Conservation (phyloP, 2,888 invertebrate genomes). For the Andrena flavipes region DNA sequence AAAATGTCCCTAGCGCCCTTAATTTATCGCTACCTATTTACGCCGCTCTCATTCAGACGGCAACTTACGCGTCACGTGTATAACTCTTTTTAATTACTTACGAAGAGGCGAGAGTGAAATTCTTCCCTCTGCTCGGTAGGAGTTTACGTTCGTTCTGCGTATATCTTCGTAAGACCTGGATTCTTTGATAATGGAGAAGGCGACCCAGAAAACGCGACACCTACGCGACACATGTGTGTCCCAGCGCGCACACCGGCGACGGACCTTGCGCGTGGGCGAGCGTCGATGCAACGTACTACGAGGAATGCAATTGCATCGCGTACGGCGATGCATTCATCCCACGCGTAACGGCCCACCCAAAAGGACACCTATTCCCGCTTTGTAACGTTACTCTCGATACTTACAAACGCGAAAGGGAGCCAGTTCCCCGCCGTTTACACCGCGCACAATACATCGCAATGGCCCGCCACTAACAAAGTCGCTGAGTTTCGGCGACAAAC, state of each 20-base stretch:
- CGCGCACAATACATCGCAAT: slow-evolving; percentile 5
- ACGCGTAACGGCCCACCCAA: slow-evolving; percentile 50
- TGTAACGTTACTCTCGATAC: slow-evolving; percentile 39
- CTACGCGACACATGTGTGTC: slow-evolving; percentile 17
- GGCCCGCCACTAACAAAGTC: neutral
- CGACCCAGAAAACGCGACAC: slow-evolving; percentile 66
- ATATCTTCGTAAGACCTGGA: slow-evolving; percentile 50
- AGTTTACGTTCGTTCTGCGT: slow-evolving; percentile 60
- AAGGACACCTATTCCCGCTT: slow-evolving; percentile 36
- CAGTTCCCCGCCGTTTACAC: neutral
- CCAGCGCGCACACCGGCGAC: neutral
- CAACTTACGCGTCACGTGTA: slow-evolving; percentile 18
- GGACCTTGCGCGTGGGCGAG: neutral
- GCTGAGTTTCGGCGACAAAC: neutral
- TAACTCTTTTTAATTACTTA: slow-evolving; percentile 54
- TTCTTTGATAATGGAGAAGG: slow-evolving; percentile 69
- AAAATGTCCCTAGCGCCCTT: neutral
- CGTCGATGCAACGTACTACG: slow-evolving; percentile 32
- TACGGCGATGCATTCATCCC: slow-evolving; percentile 22
- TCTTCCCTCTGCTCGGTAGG: slow-evolving; percentile 41
- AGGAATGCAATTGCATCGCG: slow-evolving; percentile 50
- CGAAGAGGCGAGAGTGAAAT: slow-evolving; percentile 49
- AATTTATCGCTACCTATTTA: slow-evolving; percentile 7
- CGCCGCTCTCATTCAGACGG: slow-evolving; percentile 13
- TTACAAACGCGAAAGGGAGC: slow-evolving; percentile 13